Base-by-base conservation (phyloP, 2,113 vertebrate species). In the rat (Rattus norvegicus) region DNA sequence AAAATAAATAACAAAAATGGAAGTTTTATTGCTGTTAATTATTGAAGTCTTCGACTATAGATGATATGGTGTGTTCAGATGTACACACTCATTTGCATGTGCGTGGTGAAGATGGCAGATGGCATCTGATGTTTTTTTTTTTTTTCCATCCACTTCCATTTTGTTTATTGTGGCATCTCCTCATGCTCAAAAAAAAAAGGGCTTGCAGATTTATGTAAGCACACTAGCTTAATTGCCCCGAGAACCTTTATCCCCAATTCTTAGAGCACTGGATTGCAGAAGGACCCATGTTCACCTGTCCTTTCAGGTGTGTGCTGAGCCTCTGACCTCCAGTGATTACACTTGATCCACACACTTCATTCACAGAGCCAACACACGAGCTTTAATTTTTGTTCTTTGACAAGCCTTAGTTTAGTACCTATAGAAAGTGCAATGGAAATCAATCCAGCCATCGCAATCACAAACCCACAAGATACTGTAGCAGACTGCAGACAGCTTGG, bases 351-450 rank as follows among this genome's bases (percentile, higher is more conserved):
- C 20, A n/a, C 52, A 36, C 10, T 52, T 24, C n/a, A 54, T 49
- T 28, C 39, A 49, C 13, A 26, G 20, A 52, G 10, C 8, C 47
- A 70, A 52, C 6, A 0, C 20, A 22, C 0, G 30, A 52, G 12
- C 49, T 33, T 33, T 83, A 65, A 52, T n/a, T 94, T 96, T 63
- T 86, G 28, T 65, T 61, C 49, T 56, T 94, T 88, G 73, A 39
- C 2, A 7, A 65, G 79, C 26, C 26, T 52, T 30, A 92, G 75
- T 93, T 70, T 75, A 70, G 83, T 69, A 59, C 36, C 90, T 92
- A 79, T 0, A 92, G 54, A 97, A 95, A 95, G 28, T 67, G 22
- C 88, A 92, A 86, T 83, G 47, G 20, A 97, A 98, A 96, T 90
- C 70, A 75, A 47, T 7, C 47, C 54, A 91, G 12, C 6, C 79